phyloP scores from a whole-genome alignment of 2,888 invertebrate genomes.

The Miltochrista miniata region DNA sequence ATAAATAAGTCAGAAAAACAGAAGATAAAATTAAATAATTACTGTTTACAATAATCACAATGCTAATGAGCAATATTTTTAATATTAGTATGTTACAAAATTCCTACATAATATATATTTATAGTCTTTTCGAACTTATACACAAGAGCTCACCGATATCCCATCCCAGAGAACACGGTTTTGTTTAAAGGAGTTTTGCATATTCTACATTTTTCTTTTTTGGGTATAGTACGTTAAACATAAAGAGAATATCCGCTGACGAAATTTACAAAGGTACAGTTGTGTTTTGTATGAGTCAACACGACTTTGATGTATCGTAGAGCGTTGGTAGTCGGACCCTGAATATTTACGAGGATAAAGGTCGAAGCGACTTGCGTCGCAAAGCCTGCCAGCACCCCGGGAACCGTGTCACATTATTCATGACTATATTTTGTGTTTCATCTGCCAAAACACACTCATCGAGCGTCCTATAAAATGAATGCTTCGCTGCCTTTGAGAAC shows the following conservation, averaged over 20 bases:
- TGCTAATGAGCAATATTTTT: too few relatives aligned
- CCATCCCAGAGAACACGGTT: conserved; percentile 15
- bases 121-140: too few relatives aligned
- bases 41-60: too few relatives aligned
- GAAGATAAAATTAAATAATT: too few relatives aligned
- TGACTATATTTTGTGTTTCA: conserved; percentile 56
- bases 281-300: conserved; percentile 54
- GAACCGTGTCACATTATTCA: conserved; percentile 68
- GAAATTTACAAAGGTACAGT: conserved; percentile 45
- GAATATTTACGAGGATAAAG: conserved; percentile 69
- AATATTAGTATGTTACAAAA: too few relatives aligned
- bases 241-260: conserved; percentile 43
- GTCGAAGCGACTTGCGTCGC: conserved; percentile 36
- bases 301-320: conserved; percentile 71
- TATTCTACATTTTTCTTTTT: conserved; percentile 47
- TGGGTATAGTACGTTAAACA: conserved; percentile 34
- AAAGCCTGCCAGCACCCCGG: conserved; percentile 30
- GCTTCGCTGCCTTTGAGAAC: conserved; percentile 17
- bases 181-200: conserved; percentile 54
- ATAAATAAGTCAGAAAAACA: too few relatives aligned
- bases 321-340: conserved; percentile 62
- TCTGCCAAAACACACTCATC: conserved; percentile 52
- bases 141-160: too few relatives aligned
- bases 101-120: too few relatives aligned
- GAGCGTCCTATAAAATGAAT: conserved; percentile 29